Conservation (phyloP, 1,140 invertebrate species). For the Megalopta genalis region DNA sequence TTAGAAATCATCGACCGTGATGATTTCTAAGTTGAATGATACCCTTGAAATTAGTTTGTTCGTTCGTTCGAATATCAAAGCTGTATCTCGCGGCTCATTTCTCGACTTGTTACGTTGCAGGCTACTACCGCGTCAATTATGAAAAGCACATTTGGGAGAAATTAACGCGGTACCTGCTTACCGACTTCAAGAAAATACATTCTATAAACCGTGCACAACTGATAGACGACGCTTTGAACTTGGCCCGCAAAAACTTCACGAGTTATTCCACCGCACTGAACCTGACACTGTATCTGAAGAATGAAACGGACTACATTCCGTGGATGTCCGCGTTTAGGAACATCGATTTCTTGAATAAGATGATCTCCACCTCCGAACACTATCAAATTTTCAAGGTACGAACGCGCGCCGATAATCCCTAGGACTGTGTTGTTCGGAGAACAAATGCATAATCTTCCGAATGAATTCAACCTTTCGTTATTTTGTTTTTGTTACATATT, state of each 20-base stretch:
- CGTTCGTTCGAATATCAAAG: no score
- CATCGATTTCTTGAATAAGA: slow-evolving; percentile 80
- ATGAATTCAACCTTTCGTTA: no score
- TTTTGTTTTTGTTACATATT: no score
- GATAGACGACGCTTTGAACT: slow-evolving; percentile 86
- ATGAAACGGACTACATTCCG: slow-evolving; percentile 84
- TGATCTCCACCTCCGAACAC: slow-evolving; percentile 59
- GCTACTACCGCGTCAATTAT: slow-evolving; percentile 81
- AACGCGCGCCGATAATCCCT: no score
- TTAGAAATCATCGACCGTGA: no score
- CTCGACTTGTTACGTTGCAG: slow-evolving; percentile 55
- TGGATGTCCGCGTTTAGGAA: slow-evolving; percentile 81
- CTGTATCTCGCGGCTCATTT: no score
- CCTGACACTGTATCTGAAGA: slow-evolving; percentile 81
- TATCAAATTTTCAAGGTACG: slow-evolving; percentile 43
- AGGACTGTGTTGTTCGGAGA: no score
- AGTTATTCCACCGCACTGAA: slow-evolving; percentile 79
- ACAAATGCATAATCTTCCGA: no score
- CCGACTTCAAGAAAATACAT: slow-evolving; percentile 67
- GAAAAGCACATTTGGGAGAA: slow-evolving; percentile 77
- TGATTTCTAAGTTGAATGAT: no score
- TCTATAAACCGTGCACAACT: slow-evolving; percentile 82
- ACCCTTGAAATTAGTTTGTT: no score
- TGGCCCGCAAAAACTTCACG: slow-evolving; percentile 70
- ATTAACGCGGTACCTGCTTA: slow-evolving; percentile 64